Base-by-base conservation (phyloP, 1,140 invertebrate genomes). In the Rhagoletis pomonella region DNA sequence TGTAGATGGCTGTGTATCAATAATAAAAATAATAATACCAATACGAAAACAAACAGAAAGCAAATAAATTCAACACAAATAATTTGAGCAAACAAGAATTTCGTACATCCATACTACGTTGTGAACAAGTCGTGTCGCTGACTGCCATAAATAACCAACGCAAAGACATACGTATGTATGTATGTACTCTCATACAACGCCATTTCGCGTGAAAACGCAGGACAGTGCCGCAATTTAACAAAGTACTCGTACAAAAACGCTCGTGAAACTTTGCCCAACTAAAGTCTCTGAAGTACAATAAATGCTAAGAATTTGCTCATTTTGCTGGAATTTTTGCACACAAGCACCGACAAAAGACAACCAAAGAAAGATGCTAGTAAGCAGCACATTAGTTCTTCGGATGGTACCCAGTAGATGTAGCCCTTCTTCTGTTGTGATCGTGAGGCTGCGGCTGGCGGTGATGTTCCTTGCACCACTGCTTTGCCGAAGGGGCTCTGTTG, bases 41-140 rank as follows among this genome's bases (percentile, higher is more conserved):
- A 55, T 55, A 55, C 29, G 44, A 73, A 39, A 44, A 14, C 1
- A 4, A 44, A 47, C 67, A 73, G 39, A 17, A n/a, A 1, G n/a
- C 67, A 73, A 73, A 73, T 73, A 73, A 73, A 47, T 44, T 44
- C 29, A 47, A 47, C 7, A 73, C 67, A 44, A 73, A 73, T 73
- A 73, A 73, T 73, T 73, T 73, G 9, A 73, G 67, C 67, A 73
- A 73, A 73, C 42, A 73, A 39, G 39, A 73, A 73, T 73, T 73
- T 73, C 29, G 67, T 39, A 5, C 39, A 47, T 73, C 29, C 29
- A 29, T 29, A 29, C 29, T 1, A 44, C 44, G 12, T 47, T 3
- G 4, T 14, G 39, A 73, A 73, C 67, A 29, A 73, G 67, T 29
- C 65, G 65, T 67, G 65, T 67, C 65, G 65, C 67, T 17, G 14